Evolutionary conservation across 2,113 vertebrate species (phyloP).

Genomic region (Tragelaphus buxtoni): DNA sequence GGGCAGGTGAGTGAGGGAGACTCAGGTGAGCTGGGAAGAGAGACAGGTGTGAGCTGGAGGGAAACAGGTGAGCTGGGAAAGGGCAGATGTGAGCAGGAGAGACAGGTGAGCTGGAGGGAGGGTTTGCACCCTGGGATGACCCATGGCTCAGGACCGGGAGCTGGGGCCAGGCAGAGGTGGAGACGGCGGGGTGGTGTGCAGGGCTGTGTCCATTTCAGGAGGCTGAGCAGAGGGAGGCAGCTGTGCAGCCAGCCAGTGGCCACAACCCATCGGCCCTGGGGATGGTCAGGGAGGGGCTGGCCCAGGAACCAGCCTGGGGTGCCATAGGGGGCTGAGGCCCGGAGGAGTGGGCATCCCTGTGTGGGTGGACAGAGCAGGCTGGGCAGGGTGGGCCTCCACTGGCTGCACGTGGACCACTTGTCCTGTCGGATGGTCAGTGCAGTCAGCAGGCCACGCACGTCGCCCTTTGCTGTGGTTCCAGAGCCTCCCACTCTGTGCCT

Average conservation of each 20-base stretch:
- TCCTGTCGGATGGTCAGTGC: fast-evolving
- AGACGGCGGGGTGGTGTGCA: fast-evolving
- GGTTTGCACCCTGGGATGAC: not conserved
- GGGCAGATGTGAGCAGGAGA: not conserved
- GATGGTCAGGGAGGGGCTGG: not conserved
- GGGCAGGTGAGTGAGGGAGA: not conserved
- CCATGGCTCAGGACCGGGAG: not conserved
- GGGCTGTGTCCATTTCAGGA: not conserved
- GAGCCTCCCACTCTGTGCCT: fast-evolving
- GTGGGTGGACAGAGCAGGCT: not conserved
- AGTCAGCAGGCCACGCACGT: fast-evolving
- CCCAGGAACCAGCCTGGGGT: not conserved
- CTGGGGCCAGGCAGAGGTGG: not conserved
- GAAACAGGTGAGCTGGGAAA: not conserved
- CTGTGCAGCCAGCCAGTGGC: not conserved
- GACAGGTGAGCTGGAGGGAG: not conserved
- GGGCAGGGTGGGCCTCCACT: not conserved
- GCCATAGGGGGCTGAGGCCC: not conserved
- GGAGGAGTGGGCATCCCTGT: not conserved
- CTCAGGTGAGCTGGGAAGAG: not conserved
- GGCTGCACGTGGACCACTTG: fast-evolving
- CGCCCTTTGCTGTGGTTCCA: fast-evolving
- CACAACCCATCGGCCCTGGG: fast-evolving
- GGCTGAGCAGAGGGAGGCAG: not conserved
- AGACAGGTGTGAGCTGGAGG: not conserved